These are phyloP conservation scores for Beris morrisii DNA, from an alignment of 2,888 invertebrate genomes.

Conservation along the genomic window DNA sequence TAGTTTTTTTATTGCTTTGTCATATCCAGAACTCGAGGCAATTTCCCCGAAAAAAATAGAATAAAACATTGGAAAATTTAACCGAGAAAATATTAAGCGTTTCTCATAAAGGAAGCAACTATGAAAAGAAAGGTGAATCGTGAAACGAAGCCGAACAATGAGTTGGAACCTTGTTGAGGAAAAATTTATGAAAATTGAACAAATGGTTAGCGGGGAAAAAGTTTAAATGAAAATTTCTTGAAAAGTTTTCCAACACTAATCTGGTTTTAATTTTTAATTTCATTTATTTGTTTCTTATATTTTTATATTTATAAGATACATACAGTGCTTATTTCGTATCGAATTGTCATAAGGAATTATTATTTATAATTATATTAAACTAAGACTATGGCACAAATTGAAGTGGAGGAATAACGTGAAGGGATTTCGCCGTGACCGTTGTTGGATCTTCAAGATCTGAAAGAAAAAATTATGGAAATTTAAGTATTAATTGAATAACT, in stretches of 20 bases:
- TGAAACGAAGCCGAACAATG: no score
- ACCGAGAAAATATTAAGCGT: no score
- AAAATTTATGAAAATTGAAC: no score
- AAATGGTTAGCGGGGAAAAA: no score
- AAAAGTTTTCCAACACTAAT: not conserved
- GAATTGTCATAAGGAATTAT: not conserved
- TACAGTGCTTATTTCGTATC: not conserved
- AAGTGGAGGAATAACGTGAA: constrained; percentile 52
- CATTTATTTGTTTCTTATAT: not conserved
- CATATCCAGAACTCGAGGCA: no score
- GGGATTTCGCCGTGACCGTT: constrained; percentile 48
- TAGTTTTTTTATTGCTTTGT: no score
- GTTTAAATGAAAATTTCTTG: not conserved
- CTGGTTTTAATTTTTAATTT: not conserved
- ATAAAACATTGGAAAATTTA: no score
- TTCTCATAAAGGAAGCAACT: no score
- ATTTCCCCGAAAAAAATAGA: no score
- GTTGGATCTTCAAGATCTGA: constrained; percentile 41
- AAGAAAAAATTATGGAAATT: constrained; percentile 26
- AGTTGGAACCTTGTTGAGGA: no score
- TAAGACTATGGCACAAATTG: constrained; percentile 46
- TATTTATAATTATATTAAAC: constrained; percentile 5
- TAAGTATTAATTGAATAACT: not conserved
- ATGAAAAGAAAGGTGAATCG: no score
- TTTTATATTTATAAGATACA: constrained; percentile 1